Evolutionary conservation across 2,113 vertebrate species (phyloP).

Genomic region (Scolopax mira): DNA sequence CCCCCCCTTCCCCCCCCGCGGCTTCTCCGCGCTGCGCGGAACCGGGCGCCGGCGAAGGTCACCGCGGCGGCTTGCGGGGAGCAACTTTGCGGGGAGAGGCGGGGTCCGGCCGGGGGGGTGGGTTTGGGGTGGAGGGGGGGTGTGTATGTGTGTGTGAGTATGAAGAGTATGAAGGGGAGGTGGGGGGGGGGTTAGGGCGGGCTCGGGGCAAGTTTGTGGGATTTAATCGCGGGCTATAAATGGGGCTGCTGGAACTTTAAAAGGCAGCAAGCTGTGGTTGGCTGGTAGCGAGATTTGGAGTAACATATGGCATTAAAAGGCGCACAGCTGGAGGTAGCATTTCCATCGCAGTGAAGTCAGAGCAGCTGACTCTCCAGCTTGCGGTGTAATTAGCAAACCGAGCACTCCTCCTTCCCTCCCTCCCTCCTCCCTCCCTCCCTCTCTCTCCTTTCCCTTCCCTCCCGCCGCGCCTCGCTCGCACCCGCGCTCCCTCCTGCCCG

Average conservation of each 20-base stretch:
- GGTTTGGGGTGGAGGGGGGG: too few relatives aligned
- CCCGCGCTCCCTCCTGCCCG: conserved; percentile 25
- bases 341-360: conserved; percentile 97
- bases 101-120: neutral
- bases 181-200: neutral
- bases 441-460: neutral
- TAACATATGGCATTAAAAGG: conserved; percentile 99
- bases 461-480: conserved; percentile 26
- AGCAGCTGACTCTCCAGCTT: conserved; percentile 96
- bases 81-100: neutral
- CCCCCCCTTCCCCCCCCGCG: neutral
- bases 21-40: neutral
- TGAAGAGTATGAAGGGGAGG: too few relatives aligned
- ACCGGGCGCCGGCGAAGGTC: neutral
- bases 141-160: too few relatives aligned
- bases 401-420: conserved; percentile 64
- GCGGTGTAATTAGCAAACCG: conserved; percentile 90
- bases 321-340: conserved; percentile 99
- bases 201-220: conserved; percentile 26
- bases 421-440: neutral
- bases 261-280: conserved; percentile 74
- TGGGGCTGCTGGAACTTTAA: conserved; percentile 58
- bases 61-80: neutral
- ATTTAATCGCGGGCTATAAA: conserved; percentile 56
- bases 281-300: conserved; percentile 82